phyloP scores from a whole-genome alignment of 2,797 vertebrate species.

The Lepilemur ruficaudatus region DNA sequence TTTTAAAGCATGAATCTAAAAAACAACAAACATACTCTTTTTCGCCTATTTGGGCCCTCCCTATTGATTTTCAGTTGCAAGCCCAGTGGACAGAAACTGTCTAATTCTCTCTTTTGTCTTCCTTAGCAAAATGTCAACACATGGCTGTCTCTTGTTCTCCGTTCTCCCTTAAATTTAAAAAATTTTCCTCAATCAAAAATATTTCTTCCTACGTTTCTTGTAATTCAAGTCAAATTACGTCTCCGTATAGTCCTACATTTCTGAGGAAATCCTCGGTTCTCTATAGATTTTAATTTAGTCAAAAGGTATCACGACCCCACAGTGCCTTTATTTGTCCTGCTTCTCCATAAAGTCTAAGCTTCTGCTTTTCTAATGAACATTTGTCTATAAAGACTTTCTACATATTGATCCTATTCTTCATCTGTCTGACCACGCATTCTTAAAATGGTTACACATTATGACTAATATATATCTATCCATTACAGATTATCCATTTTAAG shows the following conservation, averaged over 20 bases:
- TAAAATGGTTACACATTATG: background rate
- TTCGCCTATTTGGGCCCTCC: background rate
- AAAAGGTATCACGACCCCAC: background rate
- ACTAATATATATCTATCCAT: background rate
- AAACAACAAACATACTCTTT: background rate
- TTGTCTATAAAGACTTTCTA: background rate
- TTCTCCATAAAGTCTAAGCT: background rate
- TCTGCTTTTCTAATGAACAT: background rate
- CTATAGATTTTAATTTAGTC: slow-evolving; percentile 12
- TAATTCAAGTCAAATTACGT: slow-evolving; percentile 9
- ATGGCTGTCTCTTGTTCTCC: background rate
- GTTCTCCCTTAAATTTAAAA: slow-evolving; percentile 22
- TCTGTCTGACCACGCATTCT: background rate
- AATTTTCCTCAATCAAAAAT: background rate
- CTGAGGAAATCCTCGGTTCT: background rate
- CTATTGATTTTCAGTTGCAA: background rate
- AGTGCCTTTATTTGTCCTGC: slow-evolving; percentile 10
- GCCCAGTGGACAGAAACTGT: background rate
- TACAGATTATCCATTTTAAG: background rate
- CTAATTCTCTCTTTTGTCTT: background rate
- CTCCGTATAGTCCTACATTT: background rate
- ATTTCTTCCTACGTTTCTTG: background rate
- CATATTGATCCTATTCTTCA: background rate
- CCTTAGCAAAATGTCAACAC: slow-evolving; percentile 23
- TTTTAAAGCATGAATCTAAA: slow-evolving; percentile 44